Conservation (phyloP, 2,113 vertebrate genomes). For the Melanerpes aurifrons region DNA sequence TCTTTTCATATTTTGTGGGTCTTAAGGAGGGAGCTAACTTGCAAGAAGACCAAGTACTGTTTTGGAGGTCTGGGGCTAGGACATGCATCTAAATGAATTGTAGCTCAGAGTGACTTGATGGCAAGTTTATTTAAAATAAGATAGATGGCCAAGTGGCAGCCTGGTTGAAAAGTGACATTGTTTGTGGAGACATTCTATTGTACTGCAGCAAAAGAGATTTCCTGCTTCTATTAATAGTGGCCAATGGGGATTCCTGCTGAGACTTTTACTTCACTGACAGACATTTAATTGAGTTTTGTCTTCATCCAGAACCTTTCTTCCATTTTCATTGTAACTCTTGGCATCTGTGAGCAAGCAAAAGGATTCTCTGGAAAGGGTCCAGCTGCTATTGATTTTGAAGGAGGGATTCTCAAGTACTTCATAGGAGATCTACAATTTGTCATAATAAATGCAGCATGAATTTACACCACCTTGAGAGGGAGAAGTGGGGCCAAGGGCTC, state of each 20-base stretch:
- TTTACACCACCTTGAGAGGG: background rate
- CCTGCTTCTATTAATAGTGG: conserved; percentile 45
- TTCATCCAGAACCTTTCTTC: conserved; percentile 11
- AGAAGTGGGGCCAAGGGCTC: background rate
- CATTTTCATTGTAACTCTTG: conserved; percentile 20
- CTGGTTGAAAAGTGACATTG: conserved; percentile 35
- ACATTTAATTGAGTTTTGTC: conserved; percentile 22
- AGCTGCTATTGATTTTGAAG: background rate
- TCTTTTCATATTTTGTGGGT: background rate
- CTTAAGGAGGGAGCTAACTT: background rate
- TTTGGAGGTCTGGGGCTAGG: background rate
- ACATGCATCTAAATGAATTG: conserved; percentile 16
- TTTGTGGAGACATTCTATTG: conserved; percentile 50
- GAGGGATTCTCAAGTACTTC: background rate
- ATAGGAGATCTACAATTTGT: background rate
- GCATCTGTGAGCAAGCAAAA: background rate
- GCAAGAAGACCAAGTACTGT: background rate
- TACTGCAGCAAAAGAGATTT: conserved; percentile 50
- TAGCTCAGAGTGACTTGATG: conserved; percentile 17
- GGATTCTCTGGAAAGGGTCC: background rate
- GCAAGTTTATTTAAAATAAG: conserved; percentile 47
- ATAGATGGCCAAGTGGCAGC: conserved; percentile 24
- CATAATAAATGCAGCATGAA: background rate
- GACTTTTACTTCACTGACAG: conserved; percentile 19
- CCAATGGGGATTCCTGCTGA: conserved; percentile 38